A percentile compares a stretch with the other conserved stretches of the same genome.
Conservation (phyloP, 2,888 invertebrate species). For the Acanthosepion lycidas region DNA sequence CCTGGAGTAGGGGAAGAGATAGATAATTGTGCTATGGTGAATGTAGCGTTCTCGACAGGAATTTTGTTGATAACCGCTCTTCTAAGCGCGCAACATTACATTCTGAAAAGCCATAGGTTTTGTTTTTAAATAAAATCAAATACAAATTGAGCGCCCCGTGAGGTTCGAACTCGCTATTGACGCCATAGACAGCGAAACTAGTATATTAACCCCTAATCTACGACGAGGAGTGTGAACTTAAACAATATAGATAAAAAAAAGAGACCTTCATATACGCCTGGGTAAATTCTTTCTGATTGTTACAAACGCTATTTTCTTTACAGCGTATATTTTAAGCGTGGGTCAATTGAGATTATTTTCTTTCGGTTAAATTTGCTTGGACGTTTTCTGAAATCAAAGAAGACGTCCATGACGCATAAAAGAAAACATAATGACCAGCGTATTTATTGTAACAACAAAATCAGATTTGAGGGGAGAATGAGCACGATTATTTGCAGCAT, state of each 20-base stretch:
- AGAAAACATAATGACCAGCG: neutral
- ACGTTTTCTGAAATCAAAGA: neutral
- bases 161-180: neutral
- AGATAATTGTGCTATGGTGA: too few species aligned
- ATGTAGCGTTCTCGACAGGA: too few species aligned
- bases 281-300: neutral
- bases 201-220: neutral
- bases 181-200: neutral
- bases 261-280: neutral
- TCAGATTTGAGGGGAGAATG: neutral
- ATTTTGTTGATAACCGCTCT: too few species aligned
- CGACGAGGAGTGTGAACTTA: neutral
- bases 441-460: slow-evolving; percentile 33
- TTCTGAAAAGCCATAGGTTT: too few species aligned
- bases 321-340: neutral
- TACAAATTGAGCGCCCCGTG: neutral
- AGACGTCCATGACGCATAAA: neutral
- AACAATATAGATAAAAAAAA: neutral
- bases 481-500: neutral
- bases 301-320: neutral
- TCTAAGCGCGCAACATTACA: too few species aligned
- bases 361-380: neutral
- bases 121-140: too few species aligned
- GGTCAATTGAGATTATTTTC: neutral
- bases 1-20: too few species aligned